Base-by-base conservation (phyloP, 2,888 invertebrate genomes). In the Ectemnius cavifrons region DNA sequence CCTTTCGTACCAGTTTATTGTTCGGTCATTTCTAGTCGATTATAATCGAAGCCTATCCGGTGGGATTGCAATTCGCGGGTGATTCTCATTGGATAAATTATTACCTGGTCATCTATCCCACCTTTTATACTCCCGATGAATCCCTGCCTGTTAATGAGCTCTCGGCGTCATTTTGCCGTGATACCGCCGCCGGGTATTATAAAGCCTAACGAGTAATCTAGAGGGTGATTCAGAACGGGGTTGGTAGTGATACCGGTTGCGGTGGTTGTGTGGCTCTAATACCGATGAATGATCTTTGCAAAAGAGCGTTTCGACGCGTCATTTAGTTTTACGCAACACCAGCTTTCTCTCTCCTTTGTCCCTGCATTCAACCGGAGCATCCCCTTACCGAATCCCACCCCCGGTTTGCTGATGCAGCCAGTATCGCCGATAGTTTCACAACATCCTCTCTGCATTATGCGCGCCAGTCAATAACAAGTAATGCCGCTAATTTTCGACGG, bases 101-200 rank as follows among this genome's bases (percentile, higher is more conserved):
- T 52, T 13, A 16, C 2, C 52, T 1, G 16, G 13, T 13, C 13
- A 52, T 52, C 52, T 37, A 37, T 37, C 37, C 11, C 8, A 8
- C 8, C 52, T 16, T 16, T 14, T 52, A 14, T 14, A 1, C n/a
- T 0, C 8, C 52, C 8, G 16, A 5, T 11, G 16, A 52, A 52
- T 52, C 16, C 52, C 20, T 27, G 14, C 23, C 60, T 61, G 61
- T 18, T 28, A 61, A 61, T 45, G 71, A 78, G 72, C 77, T 71
- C 75, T 78, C 79, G 71, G 73, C 74, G 18, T 20, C 16, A 58
- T 58, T 58, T 58, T 58, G 20, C 16, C 18, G 13, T 58, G 3
- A 58, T 58, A 23, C n/a, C 13, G 58, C 58, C 20, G 58, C 4
- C 37, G 58, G 27, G 13, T 8, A 18, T 18, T 18, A 8, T 27